These are phyloP conservation scores for Eudyptes chrysolophus DNA, from an alignment of 2,113 vertebrate species.

Conservation along the genomic window DNA sequence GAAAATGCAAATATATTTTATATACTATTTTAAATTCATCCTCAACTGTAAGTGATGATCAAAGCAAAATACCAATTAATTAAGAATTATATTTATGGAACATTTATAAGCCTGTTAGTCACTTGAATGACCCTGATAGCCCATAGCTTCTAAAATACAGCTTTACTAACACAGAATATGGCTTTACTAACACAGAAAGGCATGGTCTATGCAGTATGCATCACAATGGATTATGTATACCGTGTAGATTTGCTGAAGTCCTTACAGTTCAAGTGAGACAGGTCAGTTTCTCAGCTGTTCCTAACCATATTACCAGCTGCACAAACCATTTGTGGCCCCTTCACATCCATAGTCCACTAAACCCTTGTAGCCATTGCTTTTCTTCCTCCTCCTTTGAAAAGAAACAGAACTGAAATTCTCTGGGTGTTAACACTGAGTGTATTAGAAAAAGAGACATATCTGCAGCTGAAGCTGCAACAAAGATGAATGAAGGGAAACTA, in stretches of 20 bases:
- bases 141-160: neutral
- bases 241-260: neutral
- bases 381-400: neutral
- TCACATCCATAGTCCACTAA: neutral
- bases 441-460: neutral
- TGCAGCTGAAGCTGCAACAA: neutral
- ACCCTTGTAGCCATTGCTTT: neutral
- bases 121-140: neutral
- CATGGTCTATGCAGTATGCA: neutral
- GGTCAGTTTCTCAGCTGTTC: neutral
- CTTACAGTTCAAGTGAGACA: neutral
- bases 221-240: neutral
- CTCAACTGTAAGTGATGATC: neutral
- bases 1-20: neutral
- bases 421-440: neutral
- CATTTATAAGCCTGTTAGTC: neutral
- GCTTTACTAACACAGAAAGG: neutral
- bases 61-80: neutral
- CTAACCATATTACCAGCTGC: neutral
- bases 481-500: neutral
- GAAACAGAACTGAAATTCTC: neutral
- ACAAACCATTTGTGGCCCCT: neutral
- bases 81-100: neutral
- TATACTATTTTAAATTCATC: neutral
- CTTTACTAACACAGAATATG: neutral